Base-by-base conservation (phyloP, 1,140 invertebrate species). In the Diorhabda sublineata region DNA sequence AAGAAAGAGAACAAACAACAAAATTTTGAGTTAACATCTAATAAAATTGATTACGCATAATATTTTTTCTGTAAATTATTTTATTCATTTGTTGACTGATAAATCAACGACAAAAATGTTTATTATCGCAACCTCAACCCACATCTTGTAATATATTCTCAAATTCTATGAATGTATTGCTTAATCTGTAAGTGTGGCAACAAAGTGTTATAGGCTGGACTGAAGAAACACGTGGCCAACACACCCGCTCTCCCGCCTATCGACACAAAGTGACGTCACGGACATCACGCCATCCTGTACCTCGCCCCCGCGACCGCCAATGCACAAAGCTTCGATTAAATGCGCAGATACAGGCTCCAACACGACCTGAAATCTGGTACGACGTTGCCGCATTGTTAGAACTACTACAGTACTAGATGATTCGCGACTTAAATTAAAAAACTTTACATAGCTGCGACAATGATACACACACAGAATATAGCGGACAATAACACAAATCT, bases 221-320 rank as follows among this genome's bases (percentile, higher is more conserved):
- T 68, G 71, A 76, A 73, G 52, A 73, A 80, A 79, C 79, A 80
- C 79, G 79, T 80, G 77, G 78, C 78, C 73, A 60, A 70, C 60
- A 66, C 52, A 64, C 71, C 73, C 71, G 64, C 70, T 70, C 69
- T 64, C 66, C 69, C 57, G 67, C 62, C 61, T 63, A 65, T 61
- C 71, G 70, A 59, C 59, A 68, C 66, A 60, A 59, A 67, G 70
- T 77, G 76, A 77, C 76, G 76, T 77, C 76, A 76, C 73, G 65
- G 74, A 78, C 75, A 77, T 77, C 75, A 76, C 75, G 73, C 76
- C 75, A 74, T 68, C 62, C 75, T 45, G 26, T n/a, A 52, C n/a
- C 66, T 45, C 68, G 72, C 74, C 60, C 70, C 73, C 72, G 69
- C 71, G 65, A 66, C 69, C 71, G 64, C 68, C 66, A 67, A 67